These are phyloP conservation scores for Aphodius sticticus DNA, from an alignment of 2,888 invertebrate genomes.

Conservation along the genomic window DNA sequence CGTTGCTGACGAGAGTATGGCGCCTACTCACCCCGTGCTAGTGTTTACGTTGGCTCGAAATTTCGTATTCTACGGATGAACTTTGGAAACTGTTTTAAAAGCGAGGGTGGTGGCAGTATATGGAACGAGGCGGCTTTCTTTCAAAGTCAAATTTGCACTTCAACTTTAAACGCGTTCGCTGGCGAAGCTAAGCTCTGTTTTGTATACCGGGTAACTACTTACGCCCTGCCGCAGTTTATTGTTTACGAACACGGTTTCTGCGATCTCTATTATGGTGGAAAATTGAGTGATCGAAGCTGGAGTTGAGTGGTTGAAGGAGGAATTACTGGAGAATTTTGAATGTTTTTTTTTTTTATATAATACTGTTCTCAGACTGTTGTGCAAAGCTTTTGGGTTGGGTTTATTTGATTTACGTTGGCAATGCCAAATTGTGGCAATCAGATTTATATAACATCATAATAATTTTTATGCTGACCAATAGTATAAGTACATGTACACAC, in stretches of 20 bases:
- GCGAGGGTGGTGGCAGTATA: background rate
- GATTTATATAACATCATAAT: too few relatives aligned
- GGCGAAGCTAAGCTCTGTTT: background rate
- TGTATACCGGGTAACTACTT: background rate
- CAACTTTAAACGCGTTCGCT: background rate
- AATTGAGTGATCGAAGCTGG: background rate
- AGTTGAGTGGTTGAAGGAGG: background rate
- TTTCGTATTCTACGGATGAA: slow-evolving; percentile 4
- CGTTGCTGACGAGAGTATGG: background rate
- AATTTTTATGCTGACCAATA: too few relatives aligned
- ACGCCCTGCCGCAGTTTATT: background rate
- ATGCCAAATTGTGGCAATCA: too few relatives aligned
- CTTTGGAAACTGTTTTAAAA: slow-evolving; percentile 4
- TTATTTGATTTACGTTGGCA: too few relatives aligned
- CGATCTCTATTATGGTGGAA: background rate
- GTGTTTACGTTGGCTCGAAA: background rate
- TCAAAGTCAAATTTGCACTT: slow-evolving; percentile 4
- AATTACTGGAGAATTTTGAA: too few relatives aligned
- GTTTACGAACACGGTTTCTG: background rate
- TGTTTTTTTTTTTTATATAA: too few relatives aligned
- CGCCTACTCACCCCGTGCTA: background rate
- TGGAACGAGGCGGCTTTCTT: background rate
- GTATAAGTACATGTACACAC: too few relatives aligned
- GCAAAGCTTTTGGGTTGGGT: too few relatives aligned
- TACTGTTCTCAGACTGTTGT: too few relatives aligned